These are phyloP conservation scores for Formica selysi DNA, from an alignment of 1,140 invertebrate species.

Conservation along the genomic window DNA sequence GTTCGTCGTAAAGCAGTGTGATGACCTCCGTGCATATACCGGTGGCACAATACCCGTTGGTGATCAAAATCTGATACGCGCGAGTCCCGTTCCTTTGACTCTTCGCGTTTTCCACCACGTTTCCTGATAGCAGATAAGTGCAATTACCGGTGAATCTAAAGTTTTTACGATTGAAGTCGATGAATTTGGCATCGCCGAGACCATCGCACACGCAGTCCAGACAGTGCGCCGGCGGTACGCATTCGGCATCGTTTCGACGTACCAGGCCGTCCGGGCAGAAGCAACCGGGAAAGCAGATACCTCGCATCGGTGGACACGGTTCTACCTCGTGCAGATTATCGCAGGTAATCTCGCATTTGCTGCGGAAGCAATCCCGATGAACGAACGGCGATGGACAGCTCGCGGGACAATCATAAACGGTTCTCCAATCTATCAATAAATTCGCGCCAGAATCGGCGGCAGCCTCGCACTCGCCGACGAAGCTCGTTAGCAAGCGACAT, in stretches of 20 bases:
- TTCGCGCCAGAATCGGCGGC: constrained; percentile 86
- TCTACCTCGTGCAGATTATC: constrained; percentile 87
- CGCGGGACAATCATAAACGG: constrained; percentile 89
- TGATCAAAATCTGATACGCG: constrained; percentile 90
- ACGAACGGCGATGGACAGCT: constrained; percentile 91
- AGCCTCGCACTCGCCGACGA: constrained; percentile 91
- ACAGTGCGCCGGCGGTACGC: constrained; percentile 91
- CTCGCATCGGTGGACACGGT: constrained; percentile 88
- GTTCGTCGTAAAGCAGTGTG: constrained; percentile 89
- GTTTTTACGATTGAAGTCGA: constrained; percentile 91
- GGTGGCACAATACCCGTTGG: constrained; percentile 88
- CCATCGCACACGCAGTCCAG: constrained; percentile 92
- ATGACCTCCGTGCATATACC: constrained; percentile 88
- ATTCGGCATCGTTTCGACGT: constrained; percentile 89
- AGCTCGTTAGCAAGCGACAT: constrained; percentile 89
- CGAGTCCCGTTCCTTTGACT: constrained; percentile 84
- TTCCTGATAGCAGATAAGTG: constrained; percentile 91
- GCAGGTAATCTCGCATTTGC: constrained; percentile 91
- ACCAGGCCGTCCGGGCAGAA: constrained; percentile 93
- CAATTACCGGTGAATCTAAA: constrained; percentile 92
- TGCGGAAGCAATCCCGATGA: constrained; percentile 92
- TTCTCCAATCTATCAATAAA: constrained; percentile 91
- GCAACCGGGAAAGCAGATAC: constrained; percentile 93
- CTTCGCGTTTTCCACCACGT: constrained; percentile 83
- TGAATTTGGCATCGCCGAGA: constrained; percentile 90